A percentile compares a stretch with the other conserved stretches of the same genome.
These are phyloP conservation scores for Holacanthus passer DNA, from an alignment of 2,113 vertebrate genomes.

Conservation along the genomic window DNA sequence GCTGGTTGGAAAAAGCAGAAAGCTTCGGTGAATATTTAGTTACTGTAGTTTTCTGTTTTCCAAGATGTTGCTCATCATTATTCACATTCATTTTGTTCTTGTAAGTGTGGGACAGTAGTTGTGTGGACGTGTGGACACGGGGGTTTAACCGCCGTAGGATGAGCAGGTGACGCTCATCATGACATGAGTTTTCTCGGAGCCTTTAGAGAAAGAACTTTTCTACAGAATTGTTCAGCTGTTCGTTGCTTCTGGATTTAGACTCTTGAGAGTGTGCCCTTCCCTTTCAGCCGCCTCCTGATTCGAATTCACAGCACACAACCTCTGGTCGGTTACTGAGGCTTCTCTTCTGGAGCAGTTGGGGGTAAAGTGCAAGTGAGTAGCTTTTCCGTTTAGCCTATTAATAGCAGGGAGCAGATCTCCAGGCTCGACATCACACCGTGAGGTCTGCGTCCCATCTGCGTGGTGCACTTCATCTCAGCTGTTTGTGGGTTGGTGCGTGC, in stretches of 20 bases:
- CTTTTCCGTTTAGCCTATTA: conserved; percentile 49
- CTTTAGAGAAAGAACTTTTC: neutral
- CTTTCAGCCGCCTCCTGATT: neutral
- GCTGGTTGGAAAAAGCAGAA: too few relatives aligned
- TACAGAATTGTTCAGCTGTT: neutral
- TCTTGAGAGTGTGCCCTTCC: neutral
- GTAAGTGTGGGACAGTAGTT: too few relatives aligned
- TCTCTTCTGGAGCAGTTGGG: conserved; percentile 3
- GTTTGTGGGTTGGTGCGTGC: conserved; percentile 51
- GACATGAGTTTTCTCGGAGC: neutral
- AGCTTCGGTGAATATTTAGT: too few relatives aligned
- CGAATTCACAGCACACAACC: neutral
- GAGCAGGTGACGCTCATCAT: too few relatives aligned
- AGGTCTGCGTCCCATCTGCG: conserved; percentile 61
- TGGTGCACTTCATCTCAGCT: conserved; percentile 53
- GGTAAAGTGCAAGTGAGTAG: conserved; percentile 1
- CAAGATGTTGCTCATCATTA: too few relatives aligned
- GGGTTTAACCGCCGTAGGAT: too few relatives aligned
- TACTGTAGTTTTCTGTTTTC: too few relatives aligned
- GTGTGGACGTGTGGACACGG: too few relatives aligned
- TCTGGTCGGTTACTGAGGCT: neutral
- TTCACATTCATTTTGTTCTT: too few relatives aligned
- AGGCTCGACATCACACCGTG: conserved; percentile 18
- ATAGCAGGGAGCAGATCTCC: conserved; percentile 52
- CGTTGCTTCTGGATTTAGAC: too few relatives aligned